Percentiles rank a stretch among this genome's conserved stretches.
Evolutionary conservation across 2,797 vertebrate species (phyloP).

Genomic region (Prunella strophiata): DNA sequence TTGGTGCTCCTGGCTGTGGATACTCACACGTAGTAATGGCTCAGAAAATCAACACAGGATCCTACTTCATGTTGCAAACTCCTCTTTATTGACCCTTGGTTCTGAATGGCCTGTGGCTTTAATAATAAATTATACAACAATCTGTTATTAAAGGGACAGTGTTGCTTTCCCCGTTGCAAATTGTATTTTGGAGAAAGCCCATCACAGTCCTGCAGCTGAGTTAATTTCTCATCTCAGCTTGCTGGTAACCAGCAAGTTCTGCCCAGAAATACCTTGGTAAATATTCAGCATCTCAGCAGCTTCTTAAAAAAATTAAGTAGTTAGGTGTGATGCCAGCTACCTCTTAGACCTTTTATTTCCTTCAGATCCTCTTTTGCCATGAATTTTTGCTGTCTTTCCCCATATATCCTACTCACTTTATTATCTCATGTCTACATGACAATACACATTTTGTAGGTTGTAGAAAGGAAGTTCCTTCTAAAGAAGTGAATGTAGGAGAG

Average conservation of each 20-base stretch:
- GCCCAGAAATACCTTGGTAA: neutral
- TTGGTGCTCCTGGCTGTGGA: neutral
- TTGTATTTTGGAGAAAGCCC: neutral
- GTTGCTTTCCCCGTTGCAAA: accelerated
- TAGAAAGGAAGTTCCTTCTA: neutral
- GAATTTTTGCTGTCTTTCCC: neutral
- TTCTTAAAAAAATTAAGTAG: neutral
- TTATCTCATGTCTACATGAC: neutral
- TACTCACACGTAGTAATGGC: accelerated
- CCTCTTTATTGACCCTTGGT: neutral
- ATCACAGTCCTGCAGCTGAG: neutral
- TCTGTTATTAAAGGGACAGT: neutral
- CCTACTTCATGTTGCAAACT: neutral
- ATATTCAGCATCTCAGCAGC: neutral
- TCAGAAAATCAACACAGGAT: neutral
- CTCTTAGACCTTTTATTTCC: neutral
- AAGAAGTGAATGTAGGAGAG: neutral
- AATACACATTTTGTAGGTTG: neutral
- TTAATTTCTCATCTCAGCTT: neutral
- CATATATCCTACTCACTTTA: neutral
- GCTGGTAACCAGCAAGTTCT: neutral
- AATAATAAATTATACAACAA: neutral
- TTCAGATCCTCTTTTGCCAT: neutral
- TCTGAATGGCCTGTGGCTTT: neutral
- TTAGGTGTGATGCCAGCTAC: neutral